Base-by-base conservation (phyloP, 92 coral and sea anemone species). In the Isaurus tuberculatus region DNA sequence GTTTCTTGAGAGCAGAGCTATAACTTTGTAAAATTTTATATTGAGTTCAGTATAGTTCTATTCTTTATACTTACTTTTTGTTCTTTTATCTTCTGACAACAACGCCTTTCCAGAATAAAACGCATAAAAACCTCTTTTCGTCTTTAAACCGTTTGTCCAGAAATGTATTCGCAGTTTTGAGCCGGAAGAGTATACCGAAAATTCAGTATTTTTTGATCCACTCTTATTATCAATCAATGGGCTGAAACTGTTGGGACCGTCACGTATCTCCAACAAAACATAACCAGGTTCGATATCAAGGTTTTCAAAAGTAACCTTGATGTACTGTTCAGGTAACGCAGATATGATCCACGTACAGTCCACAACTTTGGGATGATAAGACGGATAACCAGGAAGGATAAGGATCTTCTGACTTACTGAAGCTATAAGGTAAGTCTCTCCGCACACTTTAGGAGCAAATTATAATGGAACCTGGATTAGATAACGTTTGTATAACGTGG, bases 291-390 rank as follows among this genome's bases (percentile, higher is more conserved):
- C 79, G 4, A 26, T 48, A 16, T 29, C 60, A 40, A 71, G 15
- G 0, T 23, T 15, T 16, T 60, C 28, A 37, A 73, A 73, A 0
- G 65, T 73, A 46, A 73, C 48, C 1, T 14, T 49, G 4, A 73
- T 30, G 16, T 15, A 26, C 16, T 49, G 37, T 29, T 36, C 43
- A 19, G 8, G 13, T 0, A 37, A 30, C 22, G 79, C 79, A 1
- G 65, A 15, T 73, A 73, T 73, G 37, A 49, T 73, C 79, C 79
- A 71, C 5, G 58, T 43, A 19, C 77, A 71, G 23, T 71, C 57
- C 58, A 71, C n/a, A 8, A 2, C 9, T 33, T 27, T 40, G 53
- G 30, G 5, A 10, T 26, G 27, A 26, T 26, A 15, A 26, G 36
- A 27, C 58, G 58, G 58, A 49, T 16, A 49, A 49, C 58, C 58